Percentiles rank a stretch among this genome's conserved stretches.
These are phyloP conservation scores for Lamprologus callipterus DNA, from an alignment of 2,113 vertebrate genomes.

Conservation along the genomic window DNA sequence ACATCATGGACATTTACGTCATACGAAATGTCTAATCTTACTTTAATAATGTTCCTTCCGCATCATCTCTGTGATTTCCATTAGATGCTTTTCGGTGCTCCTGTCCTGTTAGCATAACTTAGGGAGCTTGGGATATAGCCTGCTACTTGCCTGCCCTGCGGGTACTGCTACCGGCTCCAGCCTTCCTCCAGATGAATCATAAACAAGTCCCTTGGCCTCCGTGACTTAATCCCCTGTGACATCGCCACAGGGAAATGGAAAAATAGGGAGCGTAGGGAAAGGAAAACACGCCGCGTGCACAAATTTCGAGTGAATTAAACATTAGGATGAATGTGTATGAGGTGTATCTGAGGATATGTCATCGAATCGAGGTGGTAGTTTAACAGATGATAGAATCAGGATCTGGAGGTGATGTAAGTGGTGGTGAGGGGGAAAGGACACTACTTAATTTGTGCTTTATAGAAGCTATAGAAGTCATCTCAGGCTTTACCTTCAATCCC, in stretches of 20 bases:
- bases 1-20: not conserved
- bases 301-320: constrained; percentile 64
- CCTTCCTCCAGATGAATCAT: constrained; percentile 53
- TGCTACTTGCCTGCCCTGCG: constrained; percentile 29
- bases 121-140: constrained; percentile 9
- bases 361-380: constrained; percentile 33
- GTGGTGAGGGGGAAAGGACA: not conserved
- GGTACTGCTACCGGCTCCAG: constrained; percentile 27
- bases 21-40: not conserved
- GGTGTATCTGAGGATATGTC: constrained; percentile 47
- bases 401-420: not conserved
- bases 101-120: constrained; percentile 2
- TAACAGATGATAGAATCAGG: constrained; percentile 42
- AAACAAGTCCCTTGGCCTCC: constrained; percentile 44
- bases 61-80: not conserved
- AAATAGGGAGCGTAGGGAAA: constrained; percentile 17
- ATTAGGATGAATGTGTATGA: constrained; percentile 55
- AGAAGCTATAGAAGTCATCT: constrained; percentile 3
- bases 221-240: constrained; percentile 65
- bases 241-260: constrained; percentile 44
- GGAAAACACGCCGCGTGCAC: constrained; percentile 47
- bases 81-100: not conserved
- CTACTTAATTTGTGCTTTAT: constrained; percentile 28
- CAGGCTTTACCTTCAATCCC: constrained; percentile 12
- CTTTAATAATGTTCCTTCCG: not conserved